These are phyloP conservation scores for Lagocephalus sceleratus DNA, from an alignment of 2,797 vertebrate genomes.

Conservation along the genomic window DNA sequence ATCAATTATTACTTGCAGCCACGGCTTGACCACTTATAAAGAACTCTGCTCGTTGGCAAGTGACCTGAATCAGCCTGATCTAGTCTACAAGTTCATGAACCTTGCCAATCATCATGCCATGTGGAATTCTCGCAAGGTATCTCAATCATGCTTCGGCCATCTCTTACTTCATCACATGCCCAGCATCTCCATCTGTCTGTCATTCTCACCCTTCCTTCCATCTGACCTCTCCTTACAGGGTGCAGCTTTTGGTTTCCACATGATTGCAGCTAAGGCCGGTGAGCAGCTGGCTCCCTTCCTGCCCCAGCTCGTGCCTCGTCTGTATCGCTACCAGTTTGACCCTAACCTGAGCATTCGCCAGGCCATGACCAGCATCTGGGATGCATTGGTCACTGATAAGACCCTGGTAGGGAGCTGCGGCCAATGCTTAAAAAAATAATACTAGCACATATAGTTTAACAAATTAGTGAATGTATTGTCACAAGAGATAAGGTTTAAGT, in stretches of 20 bases:
- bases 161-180: not conserved
- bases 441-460: not conserved
- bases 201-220: not conserved
- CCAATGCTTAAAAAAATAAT: not conserved
- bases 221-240: constrained; percentile 76
- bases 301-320: constrained; percentile 90
- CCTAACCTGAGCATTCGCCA: constrained; percentile 94
- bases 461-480: not conserved
- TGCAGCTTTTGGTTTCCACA: constrained; percentile 97
- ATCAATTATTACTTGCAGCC: constrained; percentile 72
- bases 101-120: constrained; percentile 98
- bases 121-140: constrained; percentile 99
- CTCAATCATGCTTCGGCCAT: not conserved
- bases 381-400: constrained; percentile 93
- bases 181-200: not conserved
- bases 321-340: constrained; percentile 98
- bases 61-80: constrained; percentile 96
- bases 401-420: constrained; percentile 73
- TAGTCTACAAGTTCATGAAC: constrained; percentile 99
- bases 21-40: constrained; percentile 94
- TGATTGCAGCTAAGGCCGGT: constrained; percentile 93
- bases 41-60: constrained; percentile 97
- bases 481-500: not conserved
- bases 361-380: constrained; percentile 99
- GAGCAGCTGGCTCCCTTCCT: constrained; percentile 93